A percentile compares a stretch with the other conserved stretches of the same genome.
Evolutionary conservation across 2,888 invertebrate species (phyloP).

Genomic region (Dusona sp.): DNA sequence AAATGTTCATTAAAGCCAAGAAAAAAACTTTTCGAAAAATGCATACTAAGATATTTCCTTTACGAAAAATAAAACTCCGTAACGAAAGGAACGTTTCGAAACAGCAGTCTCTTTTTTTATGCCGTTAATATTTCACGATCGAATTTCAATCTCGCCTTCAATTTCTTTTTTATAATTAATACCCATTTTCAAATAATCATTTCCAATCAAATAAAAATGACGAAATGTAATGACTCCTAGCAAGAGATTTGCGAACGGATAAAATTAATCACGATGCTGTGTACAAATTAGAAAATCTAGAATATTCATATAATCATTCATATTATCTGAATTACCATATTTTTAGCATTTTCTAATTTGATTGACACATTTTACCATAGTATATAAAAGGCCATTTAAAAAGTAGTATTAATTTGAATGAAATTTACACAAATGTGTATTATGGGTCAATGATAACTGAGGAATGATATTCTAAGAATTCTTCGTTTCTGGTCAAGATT

Average conservation of each 20-base stretch:
- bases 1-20: neutral
- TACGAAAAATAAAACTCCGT: too few relatives aligned
- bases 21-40: neutral
- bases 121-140: neutral
- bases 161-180: neutral
- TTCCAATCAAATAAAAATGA: neutral
- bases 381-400: neutral
- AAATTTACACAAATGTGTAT: neutral
- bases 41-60: too few relatives aligned
- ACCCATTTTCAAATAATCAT: neutral
- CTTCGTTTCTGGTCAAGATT: slow-evolving; percentile 35
- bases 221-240: neutral
- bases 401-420: neutral
- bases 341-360: neutral
- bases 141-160: neutral
- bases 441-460: neutral
- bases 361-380: neutral
- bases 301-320: too few relatives aligned
- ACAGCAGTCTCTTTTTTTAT: too few relatives aligned
- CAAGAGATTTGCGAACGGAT: neutral
- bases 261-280: neutral
- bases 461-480: neutral
- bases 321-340: neutral
- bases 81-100: too few relatives aligned
- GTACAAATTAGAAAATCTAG: neutral